Base-by-base conservation (phyloP, 2,113 vertebrate species). In the Aramus guarauna region DNA sequence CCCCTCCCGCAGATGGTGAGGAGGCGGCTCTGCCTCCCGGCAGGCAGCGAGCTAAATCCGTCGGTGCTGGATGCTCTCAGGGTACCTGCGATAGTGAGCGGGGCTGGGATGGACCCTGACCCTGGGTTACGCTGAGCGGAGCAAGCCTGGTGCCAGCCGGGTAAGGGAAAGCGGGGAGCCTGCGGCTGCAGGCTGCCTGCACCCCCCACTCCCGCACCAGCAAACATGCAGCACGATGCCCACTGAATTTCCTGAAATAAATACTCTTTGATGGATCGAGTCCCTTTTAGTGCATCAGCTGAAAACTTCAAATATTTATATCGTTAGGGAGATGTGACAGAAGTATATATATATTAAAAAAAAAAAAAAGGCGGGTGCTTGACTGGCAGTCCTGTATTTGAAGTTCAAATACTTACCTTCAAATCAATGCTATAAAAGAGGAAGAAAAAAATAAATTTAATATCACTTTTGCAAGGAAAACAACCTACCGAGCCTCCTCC, bases 381-480 rank as follows among this genome's bases (percentile, higher is more conserved):
- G 77, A 95, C 84, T 85, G 87, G 91, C 90, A 92, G 80, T 50
- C 83, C 3, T 4, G 23, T 85, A 48, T 89, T 84, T 91, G 94
- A 96, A 91, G 85, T 89, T 94, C 92, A 96, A 84, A 94, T 94
- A 12, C 78, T 90, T 84, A 63, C 73, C 93, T 92, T 93, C 92
- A 86, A 66, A 92, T 92, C 88, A 37, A 1, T 32, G 59, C 79
- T 86, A 62, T 81, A 50, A 66, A 89, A 89, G 88, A 76, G 55
- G 79, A 48, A 68, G 73, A 41, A 71, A 60, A 17, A 82, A 77
- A 60, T 60, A 91, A 94, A 90, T 69, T 92, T 88, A 94, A 93
- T 96, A 92, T 89, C 63, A 53, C 62, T 91, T 96, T 95, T 86
- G 60, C 73, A 58, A 75, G 62, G 92, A 79, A 96, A 96, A 95